phyloP scores from a whole-genome alignment of 2,113 vertebrate species.

The Xiphias gladius region DNA sequence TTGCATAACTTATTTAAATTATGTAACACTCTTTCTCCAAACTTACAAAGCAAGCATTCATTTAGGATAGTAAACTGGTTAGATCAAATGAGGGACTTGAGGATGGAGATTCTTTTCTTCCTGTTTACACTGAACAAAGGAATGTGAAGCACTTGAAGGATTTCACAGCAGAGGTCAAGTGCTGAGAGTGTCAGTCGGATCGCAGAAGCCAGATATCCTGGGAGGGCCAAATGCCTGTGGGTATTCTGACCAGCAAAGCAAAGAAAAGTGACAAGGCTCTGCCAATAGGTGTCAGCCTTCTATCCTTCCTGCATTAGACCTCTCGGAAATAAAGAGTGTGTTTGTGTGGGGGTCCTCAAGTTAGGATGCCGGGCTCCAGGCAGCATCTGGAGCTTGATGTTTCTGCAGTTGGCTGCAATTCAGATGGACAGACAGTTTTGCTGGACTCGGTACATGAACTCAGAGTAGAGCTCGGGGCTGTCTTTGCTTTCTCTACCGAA shows the following conservation, averaged over 20 bases:
- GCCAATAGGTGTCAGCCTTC: conserved; percentile 84
- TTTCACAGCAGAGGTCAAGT: conserved; percentile 68
- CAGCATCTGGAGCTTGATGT: conserved; percentile 50
- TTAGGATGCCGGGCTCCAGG: conserved; percentile 45
- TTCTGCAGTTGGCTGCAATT: conserved; percentile 54
- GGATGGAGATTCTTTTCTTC: conserved; percentile 22
- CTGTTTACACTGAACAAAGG: conserved; percentile 51
- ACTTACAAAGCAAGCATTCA: conserved; percentile 55
- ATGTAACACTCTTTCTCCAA: conserved; percentile 47
- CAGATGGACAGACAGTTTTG: conserved; percentile 46
- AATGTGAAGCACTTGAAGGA: conserved; percentile 65
- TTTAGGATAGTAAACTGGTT: conserved; percentile 37
- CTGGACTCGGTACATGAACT: conserved; percentile 48
- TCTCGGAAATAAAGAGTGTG: conserved; percentile 5
- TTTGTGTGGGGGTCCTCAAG: conserved; percentile 40
- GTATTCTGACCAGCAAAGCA: conserved; percentile 41
- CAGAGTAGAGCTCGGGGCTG: conserved; percentile 30
- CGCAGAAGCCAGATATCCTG: conserved; percentile 51
- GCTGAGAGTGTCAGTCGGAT: conserved; percentile 49
- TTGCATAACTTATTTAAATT: conserved; percentile 50
- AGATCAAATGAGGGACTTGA: conserved; percentile 42
- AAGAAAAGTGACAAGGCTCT: conserved; percentile 56
- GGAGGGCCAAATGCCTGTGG: conserved; percentile 60
- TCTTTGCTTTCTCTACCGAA: conserved; percentile 23
- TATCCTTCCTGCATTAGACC: conserved; percentile 43